A percentile compares a stretch with the other conserved stretches of the same genome.
Evolutionary conservation across 2,113 vertebrate species (phyloP).

Genomic region (Vidua chalybeata): DNA sequence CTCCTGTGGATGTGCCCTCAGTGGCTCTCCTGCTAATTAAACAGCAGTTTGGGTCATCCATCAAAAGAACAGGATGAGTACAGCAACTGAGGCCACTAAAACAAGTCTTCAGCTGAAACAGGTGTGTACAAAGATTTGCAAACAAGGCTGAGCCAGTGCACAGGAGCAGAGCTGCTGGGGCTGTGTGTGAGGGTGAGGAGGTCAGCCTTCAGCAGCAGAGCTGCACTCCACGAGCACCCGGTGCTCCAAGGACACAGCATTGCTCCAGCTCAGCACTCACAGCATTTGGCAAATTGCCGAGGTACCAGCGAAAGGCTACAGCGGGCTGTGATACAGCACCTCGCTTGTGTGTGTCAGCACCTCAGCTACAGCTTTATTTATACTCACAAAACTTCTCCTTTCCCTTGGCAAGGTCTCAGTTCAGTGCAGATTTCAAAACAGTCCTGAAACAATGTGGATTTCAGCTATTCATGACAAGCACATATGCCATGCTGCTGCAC

Average conservation of each 20-base stretch:
- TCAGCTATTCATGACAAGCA: neutral
- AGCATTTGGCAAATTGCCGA: rapidly evolving
- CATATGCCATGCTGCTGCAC: rapidly evolving
- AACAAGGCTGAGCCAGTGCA: neutral
- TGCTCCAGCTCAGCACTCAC: neutral
- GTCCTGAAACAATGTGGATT: neutral
- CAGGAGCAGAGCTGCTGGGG: neutral
- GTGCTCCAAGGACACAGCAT: rapidly evolving
- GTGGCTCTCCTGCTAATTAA: constrained; percentile 15
- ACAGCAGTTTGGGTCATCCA: neutral
- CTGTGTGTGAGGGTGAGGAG: neutral
- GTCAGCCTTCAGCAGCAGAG: neutral
- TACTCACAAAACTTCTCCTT: neutral
- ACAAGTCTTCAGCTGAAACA: neutral
- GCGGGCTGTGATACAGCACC: rapidly evolving
- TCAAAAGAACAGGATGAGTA: neutral
- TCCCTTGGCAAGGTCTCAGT: neutral
- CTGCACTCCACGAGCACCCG: neutral
- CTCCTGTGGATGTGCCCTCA: neutral
- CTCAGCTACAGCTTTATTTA: neutral
- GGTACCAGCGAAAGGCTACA: rapidly evolving
- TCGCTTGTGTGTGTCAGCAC: neutral
- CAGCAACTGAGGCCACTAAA: neutral
- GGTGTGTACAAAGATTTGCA: neutral
- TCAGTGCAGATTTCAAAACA: neutral